Conservation (phyloP, 2,113 vertebrate genomes). For the Choloepus hoffmanni region DNA sequence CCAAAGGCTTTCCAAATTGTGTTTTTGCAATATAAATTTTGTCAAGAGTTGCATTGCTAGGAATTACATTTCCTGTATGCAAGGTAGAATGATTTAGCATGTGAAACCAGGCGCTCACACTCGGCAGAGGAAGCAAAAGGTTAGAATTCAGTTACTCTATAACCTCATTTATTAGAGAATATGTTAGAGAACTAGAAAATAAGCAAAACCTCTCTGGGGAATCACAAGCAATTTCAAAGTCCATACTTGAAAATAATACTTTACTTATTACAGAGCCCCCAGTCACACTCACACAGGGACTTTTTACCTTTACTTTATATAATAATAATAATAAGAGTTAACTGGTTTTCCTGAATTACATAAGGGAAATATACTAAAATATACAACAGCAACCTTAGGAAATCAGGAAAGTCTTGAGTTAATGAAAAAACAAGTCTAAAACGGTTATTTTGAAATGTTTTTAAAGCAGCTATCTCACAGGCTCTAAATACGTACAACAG, state of each 20-base stretch:
- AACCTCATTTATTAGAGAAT: neutral
- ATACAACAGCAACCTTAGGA: neutral
- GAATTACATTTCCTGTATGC: neutral
- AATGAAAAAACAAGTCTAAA: neutral
- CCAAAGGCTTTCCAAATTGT: conserved; percentile 12
- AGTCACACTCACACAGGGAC: neutral
- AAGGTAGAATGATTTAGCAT: neutral
- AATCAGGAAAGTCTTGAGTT: neutral
- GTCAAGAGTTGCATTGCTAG: neutral
- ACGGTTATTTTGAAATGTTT: neutral
- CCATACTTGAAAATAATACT: neutral
- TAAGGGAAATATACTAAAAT: neutral
- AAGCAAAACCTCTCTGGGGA: neutral
- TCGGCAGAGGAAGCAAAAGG: neutral
- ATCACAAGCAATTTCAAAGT: conserved; percentile 51
- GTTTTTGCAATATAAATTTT: neutral
- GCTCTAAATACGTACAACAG: neutral
- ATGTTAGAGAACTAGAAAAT: neutral
- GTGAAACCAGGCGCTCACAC: neutral
- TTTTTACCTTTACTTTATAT: neutral
- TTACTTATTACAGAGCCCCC: neutral
- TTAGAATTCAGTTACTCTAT: neutral
- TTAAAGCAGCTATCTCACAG: neutral
- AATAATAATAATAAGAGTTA: neutral
- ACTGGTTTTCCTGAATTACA: neutral